phyloP scores from a whole-genome alignment of 2,888 invertebrate species.

The Elegia similella region DNA sequence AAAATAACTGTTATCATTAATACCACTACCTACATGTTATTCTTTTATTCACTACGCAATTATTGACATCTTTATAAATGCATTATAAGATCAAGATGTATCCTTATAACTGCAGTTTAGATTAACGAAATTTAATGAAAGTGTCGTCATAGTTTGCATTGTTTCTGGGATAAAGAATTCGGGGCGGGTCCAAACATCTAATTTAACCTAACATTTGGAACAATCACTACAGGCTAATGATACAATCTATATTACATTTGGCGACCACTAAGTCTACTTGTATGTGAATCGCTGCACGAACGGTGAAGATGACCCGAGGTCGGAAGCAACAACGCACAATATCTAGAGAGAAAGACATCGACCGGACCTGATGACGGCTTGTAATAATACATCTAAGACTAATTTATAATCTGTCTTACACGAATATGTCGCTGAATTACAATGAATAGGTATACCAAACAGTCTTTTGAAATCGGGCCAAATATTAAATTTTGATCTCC shows the following conservation, averaged over 20 bases:
- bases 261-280: constrained; percentile 75
- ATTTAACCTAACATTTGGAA: constrained; percentile 79
- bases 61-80: no score
- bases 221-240: constrained; percentile 77
- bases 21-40: no score
- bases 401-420: constrained; percentile 54
- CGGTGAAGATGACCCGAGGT: constrained; percentile 38
- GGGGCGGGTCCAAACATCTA: constrained; percentile 59
- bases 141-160: background rate
- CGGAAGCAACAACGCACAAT: constrained; percentile 55
- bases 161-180: background rate
- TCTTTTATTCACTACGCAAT: no score
- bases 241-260: constrained; percentile 78
- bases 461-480: constrained; percentile 86
- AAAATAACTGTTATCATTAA: no score
- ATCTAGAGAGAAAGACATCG: constrained; percentile 61
- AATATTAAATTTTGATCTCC: constrained; percentile 81
- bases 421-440: constrained; percentile 63
- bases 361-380: constrained; percentile 54
- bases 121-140: no score
- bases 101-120: no score
- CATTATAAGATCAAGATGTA: no score
- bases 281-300: constrained; percentile 58
- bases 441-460: constrained; percentile 84
- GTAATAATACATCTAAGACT: constrained; percentile 62